These are phyloP conservation scores for Clytia hemisphaerica DNA, from an alignment of 30 jellyfish, hydroid and myxozoan genomes.

Conservation along the genomic window DNA sequence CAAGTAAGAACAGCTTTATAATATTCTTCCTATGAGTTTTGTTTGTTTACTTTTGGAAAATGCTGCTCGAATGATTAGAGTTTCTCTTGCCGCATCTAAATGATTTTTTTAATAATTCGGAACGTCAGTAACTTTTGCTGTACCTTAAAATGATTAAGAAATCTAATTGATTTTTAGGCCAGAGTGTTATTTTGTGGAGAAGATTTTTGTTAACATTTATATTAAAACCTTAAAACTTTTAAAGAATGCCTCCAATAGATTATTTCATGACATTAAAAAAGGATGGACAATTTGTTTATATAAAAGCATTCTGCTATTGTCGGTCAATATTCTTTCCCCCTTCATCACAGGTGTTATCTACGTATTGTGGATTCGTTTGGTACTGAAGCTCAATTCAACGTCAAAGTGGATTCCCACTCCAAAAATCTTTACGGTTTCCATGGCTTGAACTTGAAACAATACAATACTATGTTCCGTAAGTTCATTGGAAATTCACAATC, in stretches of 20 bases:
- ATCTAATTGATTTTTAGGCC: no score
- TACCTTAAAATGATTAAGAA: no score
- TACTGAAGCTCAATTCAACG: slow-evolving; percentile 93
- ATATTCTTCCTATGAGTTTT: no score
- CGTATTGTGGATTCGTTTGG: slow-evolving; percentile 97
- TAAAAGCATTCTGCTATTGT: no score
- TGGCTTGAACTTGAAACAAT: slow-evolving; percentile 69
- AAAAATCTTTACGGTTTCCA: slow-evolving; percentile 43
- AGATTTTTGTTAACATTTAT: no score
- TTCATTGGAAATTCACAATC: background rate
- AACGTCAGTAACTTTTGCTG: no score
- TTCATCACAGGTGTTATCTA: slow-evolving; percentile 68
- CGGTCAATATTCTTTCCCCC: background rate
- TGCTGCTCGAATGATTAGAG: no score
- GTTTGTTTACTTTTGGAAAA: no score
- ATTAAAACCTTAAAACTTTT: no score
- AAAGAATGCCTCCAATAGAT: background rate
- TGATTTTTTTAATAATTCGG: no score
- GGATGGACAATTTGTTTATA: background rate
- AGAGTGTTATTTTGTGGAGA: no score
- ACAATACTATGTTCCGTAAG: slow-evolving; percentile 96
- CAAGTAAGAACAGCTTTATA: slow-evolving; percentile 45
- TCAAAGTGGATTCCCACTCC: slow-evolving; percentile 26
- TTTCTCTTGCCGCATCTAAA: no score
- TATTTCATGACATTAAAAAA: background rate